A percentile compares a stretch with the other conserved stretches of the same genome.
Evolutionary conservation across 2,797 vertebrate species (phyloP).

Genomic region (Sibirionetta formosa): DNA sequence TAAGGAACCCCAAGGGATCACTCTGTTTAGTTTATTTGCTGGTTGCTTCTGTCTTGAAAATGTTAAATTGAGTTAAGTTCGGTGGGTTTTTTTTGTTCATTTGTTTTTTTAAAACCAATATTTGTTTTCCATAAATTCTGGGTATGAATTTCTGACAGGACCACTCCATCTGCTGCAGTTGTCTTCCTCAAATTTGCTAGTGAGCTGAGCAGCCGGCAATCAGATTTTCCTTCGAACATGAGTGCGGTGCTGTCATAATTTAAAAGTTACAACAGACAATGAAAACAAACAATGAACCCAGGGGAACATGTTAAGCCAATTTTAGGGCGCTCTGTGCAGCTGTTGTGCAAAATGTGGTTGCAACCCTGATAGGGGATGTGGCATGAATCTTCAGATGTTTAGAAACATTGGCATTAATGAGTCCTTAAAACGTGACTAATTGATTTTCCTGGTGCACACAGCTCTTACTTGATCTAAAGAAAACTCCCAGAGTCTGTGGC

Average conservation of each 20-base stretch:
- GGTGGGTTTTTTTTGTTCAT: background rate
- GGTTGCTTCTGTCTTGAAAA: background rate
- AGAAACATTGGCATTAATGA: slow-evolving; percentile 30
- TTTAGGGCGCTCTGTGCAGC: background rate
- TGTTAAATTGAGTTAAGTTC: background rate
- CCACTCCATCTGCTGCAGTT: slow-evolving; percentile 31
- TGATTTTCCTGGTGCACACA: background rate
- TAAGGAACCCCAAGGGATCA: background rate
- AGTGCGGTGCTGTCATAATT: background rate
- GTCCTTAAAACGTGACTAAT: slow-evolving; percentile 3
- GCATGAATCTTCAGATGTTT: background rate
- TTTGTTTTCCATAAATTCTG: background rate
- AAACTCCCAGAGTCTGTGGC: rapidly evolving
- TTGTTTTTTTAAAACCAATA: no score
- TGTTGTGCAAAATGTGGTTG: background rate
- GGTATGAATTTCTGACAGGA: slow-evolving; percentile 39
- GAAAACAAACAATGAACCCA: slow-evolving; percentile 15
- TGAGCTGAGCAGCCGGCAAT: slow-evolving; percentile 12
- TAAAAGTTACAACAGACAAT: slow-evolving; percentile 30
- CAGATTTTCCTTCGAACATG: slow-evolving; percentile 25
- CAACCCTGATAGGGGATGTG: background rate
- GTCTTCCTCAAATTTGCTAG: slow-evolving; percentile 20
- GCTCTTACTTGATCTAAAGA: background rate
- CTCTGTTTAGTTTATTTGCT: background rate
- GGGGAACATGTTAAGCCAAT: background rate